A percentile compares a stretch with the other conserved stretches of the same genome.
These are phyloP conservation scores for Ganaspis sp. DNA, from an alignment of 1,140 invertebrate species.

Conservation along the genomic window DNA sequence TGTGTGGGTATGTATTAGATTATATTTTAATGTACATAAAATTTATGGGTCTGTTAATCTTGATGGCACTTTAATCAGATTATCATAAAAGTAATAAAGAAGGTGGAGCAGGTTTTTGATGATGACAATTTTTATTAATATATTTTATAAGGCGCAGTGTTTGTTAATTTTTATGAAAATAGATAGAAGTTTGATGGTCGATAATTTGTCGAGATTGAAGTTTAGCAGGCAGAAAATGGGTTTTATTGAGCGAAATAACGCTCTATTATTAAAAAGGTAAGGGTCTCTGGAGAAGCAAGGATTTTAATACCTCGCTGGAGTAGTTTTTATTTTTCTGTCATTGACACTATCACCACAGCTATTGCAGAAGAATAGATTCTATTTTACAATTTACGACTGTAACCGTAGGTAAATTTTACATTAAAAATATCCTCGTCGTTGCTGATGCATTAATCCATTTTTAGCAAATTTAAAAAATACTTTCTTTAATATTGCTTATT, in stretches of 20 bases:
- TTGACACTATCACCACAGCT: neutral
- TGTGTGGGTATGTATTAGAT: too few species aligned
- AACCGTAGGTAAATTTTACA: neutral
- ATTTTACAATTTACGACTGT: constrained; percentile 12
- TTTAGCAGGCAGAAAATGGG: neutral
- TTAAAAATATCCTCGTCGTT: constrained; percentile 6
- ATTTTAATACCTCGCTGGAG: constrained; percentile 21
- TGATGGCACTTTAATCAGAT: too few species aligned
- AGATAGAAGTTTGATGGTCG: neutral
- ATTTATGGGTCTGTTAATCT: too few species aligned
- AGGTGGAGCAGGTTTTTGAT: neutral
- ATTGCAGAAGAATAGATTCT: neutral
- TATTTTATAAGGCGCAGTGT: neutral
- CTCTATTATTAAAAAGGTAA: neutral
- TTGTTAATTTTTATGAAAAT: neutral
- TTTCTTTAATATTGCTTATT: neutral
- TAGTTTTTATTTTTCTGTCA: constrained; percentile 23
- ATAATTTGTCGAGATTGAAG: neutral
- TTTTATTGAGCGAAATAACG: constrained; percentile 22
- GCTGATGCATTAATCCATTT: neutral
- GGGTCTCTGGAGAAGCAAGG: neutral
- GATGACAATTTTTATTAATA: neutral
- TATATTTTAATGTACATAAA: too few species aligned
- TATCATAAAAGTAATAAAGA: too few species aligned
- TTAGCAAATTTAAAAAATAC: neutral